phyloP scores from a whole-genome alignment of 2,113 vertebrate genomes.

The Chionomys nivalis region DNA sequence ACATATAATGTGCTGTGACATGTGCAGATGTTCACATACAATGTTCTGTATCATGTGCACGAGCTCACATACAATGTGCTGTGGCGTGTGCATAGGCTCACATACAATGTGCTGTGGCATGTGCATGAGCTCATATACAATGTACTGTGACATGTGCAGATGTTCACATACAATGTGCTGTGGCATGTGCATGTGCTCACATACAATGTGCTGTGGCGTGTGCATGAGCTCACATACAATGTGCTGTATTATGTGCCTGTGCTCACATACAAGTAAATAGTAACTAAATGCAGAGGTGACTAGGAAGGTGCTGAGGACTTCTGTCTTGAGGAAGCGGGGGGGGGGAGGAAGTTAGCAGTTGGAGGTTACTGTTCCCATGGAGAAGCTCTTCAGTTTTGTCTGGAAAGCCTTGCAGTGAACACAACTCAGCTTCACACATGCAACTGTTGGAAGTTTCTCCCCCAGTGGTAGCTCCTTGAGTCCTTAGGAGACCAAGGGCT shows the following conservation, averaged over 20 bases:
- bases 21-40: neutral
- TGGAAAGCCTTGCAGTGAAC: neutral
- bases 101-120: too few species aligned
- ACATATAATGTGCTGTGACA: neutral
- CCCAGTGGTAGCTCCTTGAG: neutral
- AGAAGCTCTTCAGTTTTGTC: slow-evolving; percentile 9
- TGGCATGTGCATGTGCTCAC: neutral
- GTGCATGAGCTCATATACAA: fast-evolving
- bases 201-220: neutral
- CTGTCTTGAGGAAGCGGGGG: slow-evolving; percentile 1
- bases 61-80: neutral
- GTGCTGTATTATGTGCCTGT: neutral
- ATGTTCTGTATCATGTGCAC: too few species aligned
- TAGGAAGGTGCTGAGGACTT: slow-evolving; percentile 14
- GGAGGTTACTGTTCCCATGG: neutral
- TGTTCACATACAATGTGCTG: neutral
- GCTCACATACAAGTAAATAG: neutral
- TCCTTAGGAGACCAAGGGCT: slow-evolving; percentile 13
- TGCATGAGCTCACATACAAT: neutral
- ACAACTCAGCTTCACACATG: neutral
- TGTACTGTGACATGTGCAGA: neutral
- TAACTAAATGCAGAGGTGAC: neutral
- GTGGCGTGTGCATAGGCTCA: neutral
- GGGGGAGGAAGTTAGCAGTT: neutral
- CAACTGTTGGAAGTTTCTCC: neutral